Evolutionary conservation across 1,140 invertebrate species (phyloP).

Genomic region (Drosophila bocki): DNA sequence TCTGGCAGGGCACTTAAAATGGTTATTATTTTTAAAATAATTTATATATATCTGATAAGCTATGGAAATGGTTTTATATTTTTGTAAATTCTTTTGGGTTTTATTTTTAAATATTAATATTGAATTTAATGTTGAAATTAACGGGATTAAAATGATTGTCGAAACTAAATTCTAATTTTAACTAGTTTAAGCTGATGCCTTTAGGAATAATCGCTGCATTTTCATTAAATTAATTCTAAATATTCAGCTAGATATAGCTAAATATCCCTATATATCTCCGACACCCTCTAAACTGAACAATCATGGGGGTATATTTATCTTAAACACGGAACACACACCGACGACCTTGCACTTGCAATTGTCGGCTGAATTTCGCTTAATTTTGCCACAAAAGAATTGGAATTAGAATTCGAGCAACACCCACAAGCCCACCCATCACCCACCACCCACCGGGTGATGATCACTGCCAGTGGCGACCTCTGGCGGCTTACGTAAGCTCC

Average conservation of each 20-base stretch:
- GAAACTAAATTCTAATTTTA: too few species aligned
- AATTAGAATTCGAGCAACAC: constrained; percentile 6
- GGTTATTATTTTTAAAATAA: neutral
- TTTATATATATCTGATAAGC: neutral
- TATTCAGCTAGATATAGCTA: neutral
- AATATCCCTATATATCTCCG: neutral
- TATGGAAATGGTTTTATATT: neutral
- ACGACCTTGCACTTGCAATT: constrained; percentile 50
- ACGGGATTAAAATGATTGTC: too few species aligned
- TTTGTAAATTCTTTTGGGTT: neutral
- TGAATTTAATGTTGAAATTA: neutral
- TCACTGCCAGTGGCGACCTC: constrained; percentile 42
- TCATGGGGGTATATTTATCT: neutral
- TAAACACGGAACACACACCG: neutral
- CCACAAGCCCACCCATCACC: neutral
- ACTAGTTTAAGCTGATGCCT: too few species aligned
- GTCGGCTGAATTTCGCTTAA: constrained; percentile 30
- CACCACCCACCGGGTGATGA: neutral
- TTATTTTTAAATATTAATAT: neutral
- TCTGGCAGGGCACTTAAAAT: neutral
- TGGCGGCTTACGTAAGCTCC: constrained; percentile 44
- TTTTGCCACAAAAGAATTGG: constrained; percentile 11
- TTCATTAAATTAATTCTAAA: neutral
- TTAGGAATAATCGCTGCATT: neutral
- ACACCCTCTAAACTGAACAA: neutral